A percentile compares a stretch with the other conserved stretches of the same genome.
Conservation (phyloP, 1,140 invertebrate species). For the Argopecten irradians region DNA sequence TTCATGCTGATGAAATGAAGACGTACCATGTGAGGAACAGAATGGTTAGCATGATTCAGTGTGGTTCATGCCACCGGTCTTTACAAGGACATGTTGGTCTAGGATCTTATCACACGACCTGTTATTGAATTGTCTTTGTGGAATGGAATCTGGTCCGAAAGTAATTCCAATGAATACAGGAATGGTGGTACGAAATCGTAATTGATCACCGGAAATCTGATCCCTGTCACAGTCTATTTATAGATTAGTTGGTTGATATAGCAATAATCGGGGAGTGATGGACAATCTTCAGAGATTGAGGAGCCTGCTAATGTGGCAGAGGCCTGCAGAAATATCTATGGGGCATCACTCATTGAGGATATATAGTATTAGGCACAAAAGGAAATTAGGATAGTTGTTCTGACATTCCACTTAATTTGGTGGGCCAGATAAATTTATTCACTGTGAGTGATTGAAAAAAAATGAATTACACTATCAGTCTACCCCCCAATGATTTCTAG, state of each 20-base stretch:
- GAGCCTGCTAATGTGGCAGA: not conserved
- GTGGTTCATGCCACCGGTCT: too few species aligned
- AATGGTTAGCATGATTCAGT: not conserved
- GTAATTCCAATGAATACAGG: not conserved
- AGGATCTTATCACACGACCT: not conserved
- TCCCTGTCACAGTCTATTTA: not conserved
- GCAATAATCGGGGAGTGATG: not conserved
- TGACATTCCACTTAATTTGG: not conserved
- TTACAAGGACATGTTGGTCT: too few species aligned
- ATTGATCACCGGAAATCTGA: not conserved
- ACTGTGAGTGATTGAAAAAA: not conserved
- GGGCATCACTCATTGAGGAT: not conserved
- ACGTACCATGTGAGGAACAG: not conserved
- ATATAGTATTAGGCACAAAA: not conserved
- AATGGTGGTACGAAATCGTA: not conserved
- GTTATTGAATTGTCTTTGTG: constrained; percentile 5
- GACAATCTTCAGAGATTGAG: not conserved
- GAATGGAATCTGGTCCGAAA: not conserved
- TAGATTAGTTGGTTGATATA: not conserved
- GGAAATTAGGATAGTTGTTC: not conserved
- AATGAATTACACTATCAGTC: not conserved
- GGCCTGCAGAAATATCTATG: not conserved
- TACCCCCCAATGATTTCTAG: too few species aligned
- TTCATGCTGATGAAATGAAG: constrained; percentile 10
- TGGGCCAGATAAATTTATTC: not conserved